Evolutionary conservation across 2,888 invertebrate species (phyloP), one percentile per base, ranked within the genome.

Genomic region (Aphidius colemani): DNA sequence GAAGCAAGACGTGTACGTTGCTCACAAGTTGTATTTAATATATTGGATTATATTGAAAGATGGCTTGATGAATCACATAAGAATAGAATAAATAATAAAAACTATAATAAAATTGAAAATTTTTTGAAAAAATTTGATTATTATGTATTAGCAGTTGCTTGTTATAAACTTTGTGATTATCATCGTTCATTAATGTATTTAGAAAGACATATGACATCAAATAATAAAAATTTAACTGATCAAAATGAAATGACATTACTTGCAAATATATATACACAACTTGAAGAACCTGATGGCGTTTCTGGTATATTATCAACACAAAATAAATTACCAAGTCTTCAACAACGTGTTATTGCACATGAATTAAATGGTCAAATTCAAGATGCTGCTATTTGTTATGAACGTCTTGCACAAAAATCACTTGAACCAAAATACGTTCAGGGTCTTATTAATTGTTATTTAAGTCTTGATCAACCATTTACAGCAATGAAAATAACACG

Each of bases 221-320:
- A 72, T 55, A 78, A 80, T 53, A 79, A 78, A 61, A 76, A 76
- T 39, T 66, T 81, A 4, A 78, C 79, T 4, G 79, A 79, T 65
- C 65, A 71, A 7, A 70, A 68, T 10, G 81, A 82, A 64, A 74
- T 77, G 11, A 77, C 73, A 56, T 74, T 83, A 53, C 72, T 83
- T 49, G 78, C 81, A 85, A 91, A 94, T 84, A 90, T 97, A 72
- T 96, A 96, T 79, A 92, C 93, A 0, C 87, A 92, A 66, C 81
- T 98, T 67, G 92, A 95, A 79, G 96, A 98, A 79, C 89, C 95
- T 0, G 97, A 98, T 81, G 93, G 94, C 8, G 92, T 97, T 0
- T 89, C 92, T 69, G 96, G 92, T 80, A 84, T 88, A 59, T 79
- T 92, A 7, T 86, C 90, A 59, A 90, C 91, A 10, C 86, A 93